phyloP scores from a whole-genome alignment of 2,797 vertebrate genomes.

The Ispidina picta region DNA sequence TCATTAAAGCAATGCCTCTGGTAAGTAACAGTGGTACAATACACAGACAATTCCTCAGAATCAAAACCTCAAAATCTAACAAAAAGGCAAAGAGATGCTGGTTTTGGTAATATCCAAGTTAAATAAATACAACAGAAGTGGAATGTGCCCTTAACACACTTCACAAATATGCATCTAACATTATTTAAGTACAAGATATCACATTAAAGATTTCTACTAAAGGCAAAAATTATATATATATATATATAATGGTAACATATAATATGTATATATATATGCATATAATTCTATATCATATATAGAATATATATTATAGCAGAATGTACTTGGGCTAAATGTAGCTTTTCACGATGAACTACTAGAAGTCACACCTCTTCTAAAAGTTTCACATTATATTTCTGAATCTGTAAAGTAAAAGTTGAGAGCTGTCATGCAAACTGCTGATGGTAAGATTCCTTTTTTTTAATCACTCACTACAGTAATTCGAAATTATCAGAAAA shows the following conservation, averaged over 20 bases:
- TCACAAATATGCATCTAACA: background rate
- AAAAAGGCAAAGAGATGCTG: background rate
- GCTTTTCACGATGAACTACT: background rate
- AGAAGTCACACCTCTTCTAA: background rate
- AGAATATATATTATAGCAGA: background rate
- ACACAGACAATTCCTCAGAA: slow-evolving; percentile 66
- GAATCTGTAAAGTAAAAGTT: background rate
- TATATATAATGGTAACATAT: background rate
- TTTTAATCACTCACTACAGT: background rate
- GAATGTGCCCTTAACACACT: background rate
- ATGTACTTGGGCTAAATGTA: background rate
- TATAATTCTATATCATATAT: no score
- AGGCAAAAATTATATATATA: background rate
- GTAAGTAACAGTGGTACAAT: slow-evolving; percentile 76
- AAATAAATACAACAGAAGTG: background rate
- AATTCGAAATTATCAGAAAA: background rate
- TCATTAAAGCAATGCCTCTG: slow-evolving; percentile 76
- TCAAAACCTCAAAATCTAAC: slow-evolving; percentile 35
- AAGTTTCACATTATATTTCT: background rate
- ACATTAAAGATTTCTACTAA: background rate
- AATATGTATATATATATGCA: no score
- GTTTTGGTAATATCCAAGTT: background rate
- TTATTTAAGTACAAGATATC: background rate
- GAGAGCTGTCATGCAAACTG: background rate
- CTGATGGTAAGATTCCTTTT: background rate